These are phyloP conservation scores for Colostygia pectinataria DNA, from an alignment of 2,888 invertebrate species.

Conservation along the genomic window DNA sequence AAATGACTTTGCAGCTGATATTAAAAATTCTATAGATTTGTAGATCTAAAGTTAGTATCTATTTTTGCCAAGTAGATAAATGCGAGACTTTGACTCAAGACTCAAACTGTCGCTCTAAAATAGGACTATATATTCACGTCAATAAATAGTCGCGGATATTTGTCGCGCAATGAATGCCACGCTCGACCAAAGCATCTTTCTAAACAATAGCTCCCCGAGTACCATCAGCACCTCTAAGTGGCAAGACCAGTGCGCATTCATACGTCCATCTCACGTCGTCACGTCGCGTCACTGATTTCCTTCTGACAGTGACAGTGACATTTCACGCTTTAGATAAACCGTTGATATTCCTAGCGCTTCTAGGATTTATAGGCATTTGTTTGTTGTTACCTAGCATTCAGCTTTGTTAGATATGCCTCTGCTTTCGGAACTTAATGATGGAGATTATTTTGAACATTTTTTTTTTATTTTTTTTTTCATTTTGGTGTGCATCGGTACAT, in stretches of 20 bases:
- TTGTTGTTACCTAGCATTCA: background rate
- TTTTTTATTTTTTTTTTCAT: too few species aligned
- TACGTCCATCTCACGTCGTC: slow-evolving; percentile 22
- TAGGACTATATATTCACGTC: too few species aligned
- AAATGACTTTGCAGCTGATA: too few species aligned
- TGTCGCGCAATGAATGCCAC: slow-evolving; percentile 1
- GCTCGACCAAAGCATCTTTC: slow-evolving; percentile 5
- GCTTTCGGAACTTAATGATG: too few species aligned
- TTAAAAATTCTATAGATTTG: too few species aligned
- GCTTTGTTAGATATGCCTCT: too few species aligned
- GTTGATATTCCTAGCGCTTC: slow-evolving; percentile 2
- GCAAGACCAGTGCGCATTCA: slow-evolving; percentile 24
- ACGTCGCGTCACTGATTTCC: slow-evolving; percentile 13
- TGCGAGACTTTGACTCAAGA: too few species aligned
- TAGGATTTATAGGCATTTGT: slow-evolving; percentile 4
- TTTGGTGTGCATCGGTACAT: too few species aligned
- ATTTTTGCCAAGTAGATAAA: too few species aligned
- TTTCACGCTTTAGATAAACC: slow-evolving; percentile 12
- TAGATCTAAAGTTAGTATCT: too few species aligned
- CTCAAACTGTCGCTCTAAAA: too few species aligned
- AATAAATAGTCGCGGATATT: background rate
- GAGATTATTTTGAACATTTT: too few species aligned
- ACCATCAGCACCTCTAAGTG: slow-evolving; percentile 28
- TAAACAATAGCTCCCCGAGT: slow-evolving; percentile 17
- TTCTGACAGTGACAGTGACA: slow-evolving; percentile 14